A percentile compares a stretch with the other conserved stretches of the same genome.
Conservation (phyloP, 2,113 vertebrate species). For the Lophotis ruficrista region DNA sequence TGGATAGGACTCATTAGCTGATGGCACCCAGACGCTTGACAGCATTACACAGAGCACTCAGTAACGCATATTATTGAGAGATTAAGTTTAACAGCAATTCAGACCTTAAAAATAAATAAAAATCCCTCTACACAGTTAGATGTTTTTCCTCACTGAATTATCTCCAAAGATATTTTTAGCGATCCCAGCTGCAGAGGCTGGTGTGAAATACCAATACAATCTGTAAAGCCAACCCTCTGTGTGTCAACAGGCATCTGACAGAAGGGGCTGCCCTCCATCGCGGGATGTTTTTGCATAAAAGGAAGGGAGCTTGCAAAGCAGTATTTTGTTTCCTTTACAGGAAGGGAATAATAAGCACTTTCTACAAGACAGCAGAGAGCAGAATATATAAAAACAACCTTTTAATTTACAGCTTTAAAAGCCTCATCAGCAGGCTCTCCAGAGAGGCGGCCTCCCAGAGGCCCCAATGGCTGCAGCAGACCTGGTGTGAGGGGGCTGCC, state of each 20-base stretch:
- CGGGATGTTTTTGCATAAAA: background rate
- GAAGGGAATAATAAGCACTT: background rate
- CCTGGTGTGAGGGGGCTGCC: accelerated
- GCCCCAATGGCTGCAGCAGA: background rate
- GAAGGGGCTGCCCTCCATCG: background rate
- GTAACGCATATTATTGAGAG: background rate
- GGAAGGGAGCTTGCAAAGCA: background rate
- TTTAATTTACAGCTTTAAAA: background rate
- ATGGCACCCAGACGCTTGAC: background rate
- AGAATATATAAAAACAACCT: background rate
- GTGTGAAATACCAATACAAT: background rate
- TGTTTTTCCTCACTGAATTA: background rate
- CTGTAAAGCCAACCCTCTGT: background rate
- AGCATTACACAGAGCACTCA: background rate
- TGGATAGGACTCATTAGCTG: background rate
- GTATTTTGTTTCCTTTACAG: background rate
- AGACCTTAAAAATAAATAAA: background rate
- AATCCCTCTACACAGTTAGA: background rate
- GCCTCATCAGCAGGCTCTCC: background rate
- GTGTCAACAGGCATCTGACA: background rate
- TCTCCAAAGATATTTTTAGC: background rate
- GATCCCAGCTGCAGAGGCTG: background rate
- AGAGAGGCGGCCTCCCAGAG: background rate
- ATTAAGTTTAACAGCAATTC: background rate
- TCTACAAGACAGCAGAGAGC: background rate